Conservation (phyloP, 2,888 invertebrate species). For the Trichogramma dendrolimi region DNA sequence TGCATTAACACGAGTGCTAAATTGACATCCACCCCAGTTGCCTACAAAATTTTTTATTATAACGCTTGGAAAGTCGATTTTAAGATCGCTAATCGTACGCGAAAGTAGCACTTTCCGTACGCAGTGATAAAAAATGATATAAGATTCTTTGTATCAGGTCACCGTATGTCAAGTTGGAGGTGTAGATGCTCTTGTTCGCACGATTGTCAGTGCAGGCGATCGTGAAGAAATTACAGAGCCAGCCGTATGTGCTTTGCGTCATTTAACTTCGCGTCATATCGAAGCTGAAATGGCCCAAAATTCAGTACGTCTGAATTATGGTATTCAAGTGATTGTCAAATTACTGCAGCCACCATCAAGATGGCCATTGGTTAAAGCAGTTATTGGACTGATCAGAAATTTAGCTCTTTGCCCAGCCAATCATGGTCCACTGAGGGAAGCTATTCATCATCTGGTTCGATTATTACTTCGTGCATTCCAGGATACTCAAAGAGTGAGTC, state of each 20-base stretch:
- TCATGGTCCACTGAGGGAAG: conserved; percentile 89
- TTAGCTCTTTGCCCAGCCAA: conserved; percentile 94
- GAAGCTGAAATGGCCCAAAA: conserved; percentile 98
- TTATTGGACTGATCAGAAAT: conserved; percentile 95
- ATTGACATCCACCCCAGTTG: not conserved
- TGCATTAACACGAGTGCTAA: not conserved
- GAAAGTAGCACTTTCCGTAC: no score
- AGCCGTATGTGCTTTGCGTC: conserved; percentile 96
- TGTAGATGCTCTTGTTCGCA: conserved; percentile 92
- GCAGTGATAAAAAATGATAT: not conserved
- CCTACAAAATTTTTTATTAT: not conserved
- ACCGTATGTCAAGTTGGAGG: conserved; percentile 92
- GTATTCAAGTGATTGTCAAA: conserved; percentile 89
- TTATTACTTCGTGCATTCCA: conserved; percentile 92
- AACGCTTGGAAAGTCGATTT: no score
- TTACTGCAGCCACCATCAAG: conserved; percentile 88
- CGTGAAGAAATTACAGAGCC: conserved; percentile 99
- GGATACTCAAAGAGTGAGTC: conserved; percentile 83
- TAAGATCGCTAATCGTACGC: no score
- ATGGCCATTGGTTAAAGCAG: conserved; percentile 97
- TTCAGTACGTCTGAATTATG: conserved; percentile 88
- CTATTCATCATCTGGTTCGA: conserved; percentile 89
- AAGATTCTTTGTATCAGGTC: conserved; percentile 48
- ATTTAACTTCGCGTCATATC: conserved; percentile 92
- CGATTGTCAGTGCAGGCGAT: conserved; percentile 90